Conservation (phyloP, 1,140 invertebrate species). For the Brachionus rotundiformis region DNA sequence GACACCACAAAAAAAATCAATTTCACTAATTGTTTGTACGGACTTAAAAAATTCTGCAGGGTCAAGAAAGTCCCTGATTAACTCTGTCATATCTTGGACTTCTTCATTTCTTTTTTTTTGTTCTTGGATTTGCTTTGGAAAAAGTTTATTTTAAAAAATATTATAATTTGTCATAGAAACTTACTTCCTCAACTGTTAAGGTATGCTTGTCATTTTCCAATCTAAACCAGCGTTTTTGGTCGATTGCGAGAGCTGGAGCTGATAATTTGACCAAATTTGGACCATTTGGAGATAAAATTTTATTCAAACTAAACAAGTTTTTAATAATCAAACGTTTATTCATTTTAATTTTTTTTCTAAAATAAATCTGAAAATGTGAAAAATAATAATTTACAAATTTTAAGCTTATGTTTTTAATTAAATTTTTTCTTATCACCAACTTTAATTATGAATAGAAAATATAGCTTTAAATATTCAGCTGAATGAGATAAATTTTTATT, state of each 20-base stretch:
- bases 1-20: constrained; percentile 66
- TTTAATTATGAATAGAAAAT: background rate
- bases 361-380: background rate
- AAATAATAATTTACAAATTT: background rate
- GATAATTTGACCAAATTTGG: background rate
- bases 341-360: background rate
- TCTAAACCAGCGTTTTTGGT: background rate
- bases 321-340: background rate
- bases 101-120: constrained; percentile 56
- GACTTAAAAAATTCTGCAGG: constrained; percentile 58
- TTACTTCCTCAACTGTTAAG: background rate
- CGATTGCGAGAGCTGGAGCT: background rate
- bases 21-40: constrained; percentile 56
- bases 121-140: constrained; percentile 25
- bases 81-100: constrained; percentile 57
- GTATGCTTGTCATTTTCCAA: constrained; percentile 15
- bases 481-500: background rate
- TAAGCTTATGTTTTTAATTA: background rate
- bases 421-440: background rate
- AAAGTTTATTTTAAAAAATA: background rate
- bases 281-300: background rate
- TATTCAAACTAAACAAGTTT: background rate
- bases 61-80: constrained; percentile 59
- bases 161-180: background rate
- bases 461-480: background rate